A percentile compares a stretch with the other conserved stretches of the same genome.
Conservation (phyloP, 2,888 invertebrate genomes). For the Sarcophaga subvicina region DNA sequence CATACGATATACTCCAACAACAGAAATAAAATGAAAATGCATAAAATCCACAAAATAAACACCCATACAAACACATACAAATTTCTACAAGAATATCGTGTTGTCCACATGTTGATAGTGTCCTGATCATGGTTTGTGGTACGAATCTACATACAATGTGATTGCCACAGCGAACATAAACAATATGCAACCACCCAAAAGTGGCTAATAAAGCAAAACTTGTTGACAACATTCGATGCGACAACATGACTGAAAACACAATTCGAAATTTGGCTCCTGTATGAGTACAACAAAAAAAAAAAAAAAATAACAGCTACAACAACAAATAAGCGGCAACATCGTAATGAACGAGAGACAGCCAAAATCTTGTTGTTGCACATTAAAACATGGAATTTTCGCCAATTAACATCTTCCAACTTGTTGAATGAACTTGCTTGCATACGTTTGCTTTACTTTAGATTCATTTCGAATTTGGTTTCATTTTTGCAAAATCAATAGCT, state of each 20-base stretch:
- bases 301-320: constrained; percentile 12
- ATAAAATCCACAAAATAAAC: not conserved
- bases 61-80: not conserved
- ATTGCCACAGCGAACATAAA: constrained; percentile 56
- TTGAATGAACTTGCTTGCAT: constrained; percentile 72
- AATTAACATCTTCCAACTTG: constrained; percentile 80
- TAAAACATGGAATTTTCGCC: constrained; percentile 79
- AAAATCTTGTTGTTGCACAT: constrained; percentile 66
- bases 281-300: not conserved
- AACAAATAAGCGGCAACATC: constrained; percentile 43
- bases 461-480: constrained; percentile 44
- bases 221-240: constrained; percentile 78
- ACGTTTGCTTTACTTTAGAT: constrained; percentile 49
- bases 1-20: not conserved
- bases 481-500: constrained; percentile 20
- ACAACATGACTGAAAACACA: constrained; percentile 66
- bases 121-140: constrained; percentile 38
- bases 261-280: constrained; percentile 58
- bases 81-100: not conserved
- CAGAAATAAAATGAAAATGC: constrained; percentile 23
- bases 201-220: constrained; percentile 81
- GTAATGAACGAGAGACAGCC: constrained; percentile 41
- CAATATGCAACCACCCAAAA: constrained; percentile 79
- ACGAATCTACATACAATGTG: constrained; percentile 50
- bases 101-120: constrained; percentile 11